A percentile compares a stretch with the other conserved stretches of the same genome.
Evolutionary conservation across 2,888 invertebrate species (phyloP).

Genomic region (Zele albiditarsus): DNA sequence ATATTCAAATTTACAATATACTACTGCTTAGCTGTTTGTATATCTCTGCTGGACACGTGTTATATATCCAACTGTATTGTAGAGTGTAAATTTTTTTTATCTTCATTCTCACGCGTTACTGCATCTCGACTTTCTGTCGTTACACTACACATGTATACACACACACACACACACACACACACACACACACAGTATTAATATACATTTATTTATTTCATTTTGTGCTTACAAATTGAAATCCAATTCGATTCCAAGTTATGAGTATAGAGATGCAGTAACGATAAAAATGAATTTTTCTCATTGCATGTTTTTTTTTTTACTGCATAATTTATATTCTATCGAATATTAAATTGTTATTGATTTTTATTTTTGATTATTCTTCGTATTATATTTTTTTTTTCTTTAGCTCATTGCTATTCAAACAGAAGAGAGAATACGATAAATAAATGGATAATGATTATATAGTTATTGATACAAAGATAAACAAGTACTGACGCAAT

Average conservation of each 20-base stretch:
- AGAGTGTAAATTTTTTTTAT: not conserved
- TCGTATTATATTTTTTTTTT: not conserved
- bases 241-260: not conserved
- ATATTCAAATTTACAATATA: not conserved
- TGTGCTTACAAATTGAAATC: not conserved
- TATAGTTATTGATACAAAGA: not conserved
- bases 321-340: too few relatives aligned
- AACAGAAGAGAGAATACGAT: not conserved
- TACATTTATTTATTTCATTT: not conserved
- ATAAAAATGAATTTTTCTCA: not conserved
- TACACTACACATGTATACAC: not conserved
- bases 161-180: not conserved
- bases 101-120: not conserved
- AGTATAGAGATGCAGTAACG: not conserved
- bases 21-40: not conserved
- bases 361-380: not conserved
- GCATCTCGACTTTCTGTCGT: not conserved
- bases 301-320: not conserved
- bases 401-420: not conserved
- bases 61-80: not conserved
- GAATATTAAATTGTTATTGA: too few relatives aligned
- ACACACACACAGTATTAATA: not conserved
- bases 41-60: slow-evolving; percentile 27
- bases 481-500: not conserved
- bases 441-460: not conserved